Evolutionary conservation across 1,140 invertebrate species (phyloP).

Genomic region (Drosophila auraria): DNA sequence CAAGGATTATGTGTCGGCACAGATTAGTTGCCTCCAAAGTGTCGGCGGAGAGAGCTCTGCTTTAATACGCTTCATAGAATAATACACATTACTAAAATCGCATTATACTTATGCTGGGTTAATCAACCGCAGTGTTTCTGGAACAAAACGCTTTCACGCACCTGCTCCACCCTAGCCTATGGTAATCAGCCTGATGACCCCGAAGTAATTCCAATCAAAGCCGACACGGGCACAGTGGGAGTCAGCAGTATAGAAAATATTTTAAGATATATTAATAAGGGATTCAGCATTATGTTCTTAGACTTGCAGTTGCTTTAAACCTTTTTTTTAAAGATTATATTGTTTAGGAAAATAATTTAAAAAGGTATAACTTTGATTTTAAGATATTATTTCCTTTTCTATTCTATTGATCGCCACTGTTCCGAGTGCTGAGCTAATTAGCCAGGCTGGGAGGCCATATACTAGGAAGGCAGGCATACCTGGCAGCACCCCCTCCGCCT

Average conservation of each 20-base stretch:
- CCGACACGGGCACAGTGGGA: slow-evolving; percentile 18
- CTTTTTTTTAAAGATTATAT: no score
- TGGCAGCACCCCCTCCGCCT: neutral
- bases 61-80: slow-evolving; percentile 5
- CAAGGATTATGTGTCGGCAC: slow-evolving; percentile 46
- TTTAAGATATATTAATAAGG: neutral
- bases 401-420: neutral
- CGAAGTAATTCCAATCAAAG: slow-evolving; percentile 47
- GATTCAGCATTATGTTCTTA: neutral
- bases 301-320: neutral
- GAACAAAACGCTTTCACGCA: slow-evolving; percentile 42
- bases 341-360: neutral
- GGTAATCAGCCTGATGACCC: slow-evolving; percentile 46
- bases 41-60: neutral
- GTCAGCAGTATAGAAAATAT: neutral
- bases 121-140: slow-evolving; percentile 24
- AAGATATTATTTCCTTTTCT: neutral
- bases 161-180: slow-evolving; percentile 1
- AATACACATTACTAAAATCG: slow-evolving; percentile 17
- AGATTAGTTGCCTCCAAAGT: slow-evolving; percentile 6
- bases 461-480: slow-evolving; percentile 1
- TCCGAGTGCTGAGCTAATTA: slow-evolving; percentile 24
- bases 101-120: slow-evolving; percentile 28
- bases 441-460: slow-evolving; percentile 1
- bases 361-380: neutral